These are phyloP conservation scores for Recurvirostra avosetta DNA, from an alignment of 2,113 vertebrate species.

Conservation along the genomic window DNA sequence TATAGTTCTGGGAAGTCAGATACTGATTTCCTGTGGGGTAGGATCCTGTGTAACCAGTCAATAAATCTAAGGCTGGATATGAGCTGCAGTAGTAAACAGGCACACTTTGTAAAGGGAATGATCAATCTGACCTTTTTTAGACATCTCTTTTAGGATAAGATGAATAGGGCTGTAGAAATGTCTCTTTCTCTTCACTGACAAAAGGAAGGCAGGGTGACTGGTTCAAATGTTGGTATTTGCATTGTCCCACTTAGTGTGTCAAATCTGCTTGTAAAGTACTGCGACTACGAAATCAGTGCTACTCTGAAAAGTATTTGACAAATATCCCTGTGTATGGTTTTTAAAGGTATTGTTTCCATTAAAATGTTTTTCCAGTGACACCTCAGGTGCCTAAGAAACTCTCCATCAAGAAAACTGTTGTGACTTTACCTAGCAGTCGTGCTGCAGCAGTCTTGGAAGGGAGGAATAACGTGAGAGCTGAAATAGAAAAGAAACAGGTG, in stretches of 20 bases:
- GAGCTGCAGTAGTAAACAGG: not conserved
- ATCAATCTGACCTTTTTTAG: not conserved
- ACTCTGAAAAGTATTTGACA: not conserved
- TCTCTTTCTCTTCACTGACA: not conserved
- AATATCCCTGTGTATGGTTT: not conserved
- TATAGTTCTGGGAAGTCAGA: not conserved
- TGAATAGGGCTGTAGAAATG: not conserved
- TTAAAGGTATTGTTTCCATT: not conserved
- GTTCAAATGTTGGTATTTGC: not conserved
- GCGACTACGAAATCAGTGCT: not conserved
- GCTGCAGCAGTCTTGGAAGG: not conserved
- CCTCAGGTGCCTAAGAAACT: not conserved
- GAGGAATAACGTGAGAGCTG: not conserved
- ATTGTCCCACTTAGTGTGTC: not conserved
- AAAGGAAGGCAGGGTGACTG: not conserved
- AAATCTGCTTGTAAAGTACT: not conserved
- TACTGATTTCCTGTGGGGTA: not conserved
- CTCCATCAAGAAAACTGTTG: not conserved
- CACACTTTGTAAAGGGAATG: not conserved
- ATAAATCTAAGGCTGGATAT: not conserved
- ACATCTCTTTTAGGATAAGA: not conserved
- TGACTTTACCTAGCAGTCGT: not conserved
- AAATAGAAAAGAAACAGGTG: not conserved
- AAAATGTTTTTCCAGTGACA: constrained; percentile 5
- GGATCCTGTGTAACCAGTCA: not conserved